Evolutionary conservation across 2,113 vertebrate species (phyloP).

Genomic region (Ibidorhyncha struthersii): DNA sequence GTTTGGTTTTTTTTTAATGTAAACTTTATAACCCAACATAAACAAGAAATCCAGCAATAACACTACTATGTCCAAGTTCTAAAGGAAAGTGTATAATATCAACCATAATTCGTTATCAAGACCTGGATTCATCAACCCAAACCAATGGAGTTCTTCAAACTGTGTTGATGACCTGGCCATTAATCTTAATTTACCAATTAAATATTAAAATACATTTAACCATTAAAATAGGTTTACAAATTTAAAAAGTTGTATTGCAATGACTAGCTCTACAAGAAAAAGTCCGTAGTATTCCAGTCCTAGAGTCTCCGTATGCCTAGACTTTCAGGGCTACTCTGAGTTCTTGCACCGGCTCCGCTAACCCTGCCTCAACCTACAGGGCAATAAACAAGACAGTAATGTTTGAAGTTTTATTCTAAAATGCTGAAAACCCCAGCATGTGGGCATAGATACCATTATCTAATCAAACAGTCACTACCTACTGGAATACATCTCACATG

Average conservation of each 20-base stretch:
- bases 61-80: background rate
- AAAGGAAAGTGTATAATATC: background rate
- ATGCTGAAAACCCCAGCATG: background rate
- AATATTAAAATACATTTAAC: background rate
- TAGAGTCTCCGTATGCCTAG: accelerated
- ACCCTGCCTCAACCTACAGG: background rate
- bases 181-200: background rate
- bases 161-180: background rate
- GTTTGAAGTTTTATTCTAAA: background rate
- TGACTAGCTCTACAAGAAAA: background rate
- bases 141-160: background rate
- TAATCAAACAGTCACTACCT: constrained; percentile 44
- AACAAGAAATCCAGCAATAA: background rate
- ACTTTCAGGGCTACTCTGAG: background rate
- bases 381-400: background rate
- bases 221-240: background rate
- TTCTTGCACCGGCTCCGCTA: background rate
- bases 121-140: background rate
- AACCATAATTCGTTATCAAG: background rate
- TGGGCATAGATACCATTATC: constrained; percentile 49
- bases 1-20: background rate
- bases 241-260: background rate
- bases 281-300: background rate
- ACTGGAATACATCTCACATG: constrained; percentile 46
- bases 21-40: background rate